phyloP scores from a whole-genome alignment of 1,140 invertebrate species.

The Aphelinus atriplicis region DNA sequence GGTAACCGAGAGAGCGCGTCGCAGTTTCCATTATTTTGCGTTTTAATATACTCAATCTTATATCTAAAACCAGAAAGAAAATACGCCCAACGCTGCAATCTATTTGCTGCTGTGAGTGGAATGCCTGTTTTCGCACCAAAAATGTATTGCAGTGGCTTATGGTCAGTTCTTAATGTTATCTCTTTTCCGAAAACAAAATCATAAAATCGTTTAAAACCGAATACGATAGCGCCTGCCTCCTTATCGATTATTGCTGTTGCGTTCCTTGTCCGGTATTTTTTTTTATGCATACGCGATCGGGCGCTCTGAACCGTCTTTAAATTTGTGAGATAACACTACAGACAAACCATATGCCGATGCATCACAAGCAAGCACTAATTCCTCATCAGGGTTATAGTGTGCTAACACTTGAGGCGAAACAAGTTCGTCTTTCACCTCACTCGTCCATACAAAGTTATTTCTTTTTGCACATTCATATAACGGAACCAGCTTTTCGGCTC shows the following conservation, averaged over 20 bases:
- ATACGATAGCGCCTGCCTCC: constrained; percentile 67
- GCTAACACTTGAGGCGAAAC: constrained; percentile 43
- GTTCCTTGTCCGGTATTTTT: constrained; percentile 57
- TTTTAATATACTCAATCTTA: constrained; percentile 24
- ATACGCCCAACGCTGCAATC: constrained; percentile 8
- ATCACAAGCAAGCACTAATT: constrained; percentile 39
- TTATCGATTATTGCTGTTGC: constrained; percentile 66
- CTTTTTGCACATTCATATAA: constrained; percentile 28
- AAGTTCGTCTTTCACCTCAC: constrained; percentile 33
- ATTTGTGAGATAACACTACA: constrained; percentile 50
- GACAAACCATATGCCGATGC: constrained; percentile 33
- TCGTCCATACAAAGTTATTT: constrained; percentile 14
- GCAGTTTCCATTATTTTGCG: not conserved
- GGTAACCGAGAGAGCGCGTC: not conserved
- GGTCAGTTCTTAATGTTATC: constrained; percentile 65
- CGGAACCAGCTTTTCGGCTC: constrained; percentile 16
- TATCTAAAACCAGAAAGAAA: not conserved
- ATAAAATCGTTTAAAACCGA: constrained; percentile 66
- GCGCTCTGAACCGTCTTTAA: constrained; percentile 48
- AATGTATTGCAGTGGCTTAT: constrained; percentile 52
- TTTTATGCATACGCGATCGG: constrained; percentile 64
- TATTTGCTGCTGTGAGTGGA: not conserved
- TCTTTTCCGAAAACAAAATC: constrained; percentile 65
- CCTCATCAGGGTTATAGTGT: constrained; percentile 43
- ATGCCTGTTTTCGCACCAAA: constrained; percentile 36